These are phyloP conservation scores for Euplexia lucipara DNA, from an alignment of 2,888 invertebrate species.

Conservation along the genomic window DNA sequence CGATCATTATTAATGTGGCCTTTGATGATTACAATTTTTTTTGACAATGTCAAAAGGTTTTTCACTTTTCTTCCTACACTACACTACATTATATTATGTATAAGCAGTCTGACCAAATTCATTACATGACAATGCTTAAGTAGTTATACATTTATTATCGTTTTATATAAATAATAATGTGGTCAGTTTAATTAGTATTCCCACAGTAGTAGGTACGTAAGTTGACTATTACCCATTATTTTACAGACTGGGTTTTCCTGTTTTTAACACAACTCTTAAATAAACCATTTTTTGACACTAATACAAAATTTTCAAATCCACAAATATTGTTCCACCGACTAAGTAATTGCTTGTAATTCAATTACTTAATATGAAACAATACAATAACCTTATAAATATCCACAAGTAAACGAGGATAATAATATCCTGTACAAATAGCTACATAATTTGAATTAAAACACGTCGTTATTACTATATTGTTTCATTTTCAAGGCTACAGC, in stretches of 20 bases:
- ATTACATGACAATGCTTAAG: slow-evolving; percentile 1
- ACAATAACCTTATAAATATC: slow-evolving; percentile 11
- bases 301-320: background rate
- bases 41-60: slow-evolving; percentile 18
- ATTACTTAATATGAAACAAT: slow-evolving; percentile 39
- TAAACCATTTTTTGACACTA: background rate
- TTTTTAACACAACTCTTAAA: slow-evolving; percentile 13
- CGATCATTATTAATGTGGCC: slow-evolving; percentile 42
- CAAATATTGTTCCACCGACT: background rate
- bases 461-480: slow-evolving; percentile 37
- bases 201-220: background rate
- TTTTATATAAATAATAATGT: background rate
- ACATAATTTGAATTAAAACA: slow-evolving; percentile 37
- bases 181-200: slow-evolving; percentile 19
- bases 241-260: slow-evolving; percentile 26
- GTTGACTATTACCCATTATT: slow-evolving; percentile 10
- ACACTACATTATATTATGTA: background rate
- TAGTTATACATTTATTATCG: background rate
- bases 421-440: slow-evolving; percentile 54
- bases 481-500: slow-evolving; percentile 40
- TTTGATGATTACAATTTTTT: slow-evolving; percentile 41
- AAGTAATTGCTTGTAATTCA: slow-evolving; percentile 25
- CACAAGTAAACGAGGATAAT: slow-evolving; percentile 33
- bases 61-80: slow-evolving; percentile 6
- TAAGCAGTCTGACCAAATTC: slow-evolving; percentile 10